Evolutionary conservation across 1,140 invertebrate genomes (phyloP), one percentile per base, ranked within the genome.

Genomic region (Calephelis nemesis): DNA sequence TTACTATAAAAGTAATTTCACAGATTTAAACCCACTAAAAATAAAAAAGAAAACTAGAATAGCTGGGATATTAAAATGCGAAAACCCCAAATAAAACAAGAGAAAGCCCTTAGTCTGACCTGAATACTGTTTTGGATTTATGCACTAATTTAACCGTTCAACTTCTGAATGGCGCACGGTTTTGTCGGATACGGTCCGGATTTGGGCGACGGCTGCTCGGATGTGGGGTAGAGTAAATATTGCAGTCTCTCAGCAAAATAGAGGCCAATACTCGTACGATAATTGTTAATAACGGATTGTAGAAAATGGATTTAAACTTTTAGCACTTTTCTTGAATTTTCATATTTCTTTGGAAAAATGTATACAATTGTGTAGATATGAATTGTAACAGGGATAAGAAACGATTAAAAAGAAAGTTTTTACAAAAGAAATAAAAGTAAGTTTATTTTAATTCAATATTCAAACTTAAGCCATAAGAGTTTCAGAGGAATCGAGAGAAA

Each of bases 121-220:
- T 62, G 65, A 73, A 75, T 77, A 70, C 69, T 70, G 68, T 75
- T 72, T 69, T 70, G 74, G 71, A 74, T 75, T 78, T 74, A 77
- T 81, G 74, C 75, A 79, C 71, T 82, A 79, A 82, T 82, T 82
- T 77, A 52, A 63, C 68, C 69, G 60, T 74, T 74, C 67, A 67
- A 65, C 71, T 70, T 49, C 54, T 48, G 58, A 67, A 77, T 60
- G 54, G 19, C 39, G 39, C 72, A 70, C 66, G 72, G 73, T 76
- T 82, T 76, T 82, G 78, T 79, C 74, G 79, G 72, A 73, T 74
- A 68, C 54, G 65, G 54, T 30, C 65, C 70, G 70, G 70, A 75
- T 80, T 75, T 72, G 74, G 54, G 73, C 72, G 63, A 73, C 72
- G 73, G 72, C 68, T 72, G 72, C 70, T 66, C 70, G 63, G 65